Conservation (phyloP, 2,797 vertebrate species). For the Fistularia tabacaria region DNA sequence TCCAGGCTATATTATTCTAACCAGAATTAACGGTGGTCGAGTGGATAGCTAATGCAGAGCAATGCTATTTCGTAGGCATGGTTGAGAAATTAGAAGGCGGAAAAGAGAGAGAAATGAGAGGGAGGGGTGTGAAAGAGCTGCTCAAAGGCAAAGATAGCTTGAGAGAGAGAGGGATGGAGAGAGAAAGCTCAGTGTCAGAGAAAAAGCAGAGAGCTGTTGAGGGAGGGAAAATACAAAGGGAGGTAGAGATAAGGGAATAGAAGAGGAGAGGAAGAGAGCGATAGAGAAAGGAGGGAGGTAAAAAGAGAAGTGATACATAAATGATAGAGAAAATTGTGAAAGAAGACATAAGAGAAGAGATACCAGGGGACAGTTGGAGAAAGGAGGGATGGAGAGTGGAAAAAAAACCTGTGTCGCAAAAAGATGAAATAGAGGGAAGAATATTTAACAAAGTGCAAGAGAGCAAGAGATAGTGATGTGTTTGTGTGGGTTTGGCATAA, state of each 20-base stretch:
- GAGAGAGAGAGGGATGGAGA: conserved; percentile 26
- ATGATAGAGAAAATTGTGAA: conserved; percentile 25
- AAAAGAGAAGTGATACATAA: conserved; percentile 11
- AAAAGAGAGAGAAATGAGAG: conserved; percentile 40
- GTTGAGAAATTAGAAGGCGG: conserved; percentile 45
- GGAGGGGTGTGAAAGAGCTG: conserved; percentile 42
- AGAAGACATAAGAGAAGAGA: conserved; percentile 37
- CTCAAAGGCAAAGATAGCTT: conserved; percentile 59
- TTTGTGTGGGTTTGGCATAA: conserved; percentile 47
- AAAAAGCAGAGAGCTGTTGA: conserved; percentile 39
- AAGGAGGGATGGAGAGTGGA: conserved; percentile 36
- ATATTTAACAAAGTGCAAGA: conserved; percentile 32
- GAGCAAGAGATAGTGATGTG: conserved; percentile 45
- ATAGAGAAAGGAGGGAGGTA: conserved; percentile 37
- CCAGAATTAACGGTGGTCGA: conserved; percentile 27
- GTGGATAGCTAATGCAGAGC: conserved; percentile 36
- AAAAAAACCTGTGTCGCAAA: conserved; percentile 36
- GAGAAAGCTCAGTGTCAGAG: not conserved
- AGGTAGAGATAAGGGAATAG: conserved; percentile 58
- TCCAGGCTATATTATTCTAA: conserved; percentile 37
- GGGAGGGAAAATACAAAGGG: conserved; percentile 54
- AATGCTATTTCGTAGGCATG: conserved; percentile 44
- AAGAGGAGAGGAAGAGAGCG: conserved; percentile 43
- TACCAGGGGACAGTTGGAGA: conserved; percentile 36
- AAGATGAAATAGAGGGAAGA: conserved; percentile 31